phyloP scores from a whole-genome alignment of 2,797 vertebrate genomes.

The Amblyraja radiata region DNA sequence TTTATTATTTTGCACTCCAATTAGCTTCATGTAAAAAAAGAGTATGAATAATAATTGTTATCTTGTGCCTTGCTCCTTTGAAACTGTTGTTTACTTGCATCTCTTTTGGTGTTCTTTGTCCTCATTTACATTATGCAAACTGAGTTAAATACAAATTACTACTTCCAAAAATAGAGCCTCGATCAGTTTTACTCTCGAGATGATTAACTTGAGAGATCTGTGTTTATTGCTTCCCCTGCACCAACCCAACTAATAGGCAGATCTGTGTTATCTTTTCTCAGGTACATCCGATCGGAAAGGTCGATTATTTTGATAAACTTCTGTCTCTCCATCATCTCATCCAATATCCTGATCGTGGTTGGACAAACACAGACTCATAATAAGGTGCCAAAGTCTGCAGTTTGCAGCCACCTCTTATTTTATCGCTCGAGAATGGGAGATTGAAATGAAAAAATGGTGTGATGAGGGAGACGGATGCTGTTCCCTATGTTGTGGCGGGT shows the following conservation, averaged over 20 bases:
- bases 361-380: constrained; percentile 98
- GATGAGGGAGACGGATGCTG: not conserved
- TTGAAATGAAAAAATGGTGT: not conserved
- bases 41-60: not conserved
- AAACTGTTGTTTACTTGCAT: not conserved
- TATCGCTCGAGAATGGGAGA: not conserved
- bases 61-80: not conserved
- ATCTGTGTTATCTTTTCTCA: constrained; percentile 51
- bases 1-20: not conserved
- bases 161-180: not conserved
- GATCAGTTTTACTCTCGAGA: not conserved
- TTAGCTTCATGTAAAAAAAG: not conserved
- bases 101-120: not conserved
- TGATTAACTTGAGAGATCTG: not conserved
- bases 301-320: constrained; percentile 99
- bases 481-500: not conserved
- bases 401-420: not conserved
- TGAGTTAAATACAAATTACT: not conserved
- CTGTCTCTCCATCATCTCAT: constrained; percentile 97
- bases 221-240: not conserved
- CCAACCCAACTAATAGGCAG: not conserved
- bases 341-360: constrained; percentile 94
- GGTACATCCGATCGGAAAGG: constrained; percentile 94
- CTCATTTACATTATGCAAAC: not conserved
- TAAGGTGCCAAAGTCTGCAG: constrained; percentile 66